Evolutionary conservation across 2,888 invertebrate genomes (phyloP).

Genomic region (Clanis bilineata): DNA sequence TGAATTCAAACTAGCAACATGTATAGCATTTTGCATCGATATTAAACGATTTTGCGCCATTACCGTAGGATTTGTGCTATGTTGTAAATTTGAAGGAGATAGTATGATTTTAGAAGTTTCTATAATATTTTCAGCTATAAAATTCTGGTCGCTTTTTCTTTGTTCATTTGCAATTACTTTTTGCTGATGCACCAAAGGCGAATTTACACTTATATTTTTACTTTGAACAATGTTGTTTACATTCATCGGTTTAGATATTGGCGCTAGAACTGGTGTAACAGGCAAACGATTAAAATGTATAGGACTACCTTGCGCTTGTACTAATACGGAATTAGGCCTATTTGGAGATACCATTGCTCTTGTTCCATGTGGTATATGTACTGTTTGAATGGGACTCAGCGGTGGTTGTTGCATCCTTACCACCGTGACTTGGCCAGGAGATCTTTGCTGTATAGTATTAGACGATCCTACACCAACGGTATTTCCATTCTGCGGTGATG

Average conservation of each 20-base stretch:
- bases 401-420: constrained; percentile 79
- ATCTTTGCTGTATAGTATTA: constrained; percentile 64
- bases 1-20: constrained; percentile 60
- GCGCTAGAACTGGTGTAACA: constrained; percentile 80
- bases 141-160: constrained; percentile 57
- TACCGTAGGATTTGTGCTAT: constrained; percentile 62
- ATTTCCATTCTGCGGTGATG: constrained; percentile 63
- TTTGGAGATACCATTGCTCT: constrained; percentile 73
- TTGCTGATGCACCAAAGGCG: constrained; percentile 58
- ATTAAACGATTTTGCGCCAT: constrained; percentile 74
- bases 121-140: constrained; percentile 45
- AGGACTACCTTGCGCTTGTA: constrained; percentile 71
- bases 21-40: constrained; percentile 69
- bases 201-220: constrained; percentile 51
- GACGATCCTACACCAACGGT: constrained; percentile 63
- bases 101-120: constrained; percentile 70
- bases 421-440: constrained; percentile 75
- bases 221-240: constrained; percentile 69
- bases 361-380: constrained; percentile 65
- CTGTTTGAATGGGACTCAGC: constrained; percentile 69
- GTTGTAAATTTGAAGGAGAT: constrained; percentile 63
- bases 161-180: constrained; percentile 61
- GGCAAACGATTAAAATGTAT: constrained; percentile 81
- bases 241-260: constrained; percentile 81
- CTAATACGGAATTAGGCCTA: constrained; percentile 71